A percentile compares a stretch with the other conserved stretches of the same genome.
These are phyloP conservation scores for Prinia subflava DNA, from an alignment of 2,113 vertebrate species.

Conservation along the genomic window DNA sequence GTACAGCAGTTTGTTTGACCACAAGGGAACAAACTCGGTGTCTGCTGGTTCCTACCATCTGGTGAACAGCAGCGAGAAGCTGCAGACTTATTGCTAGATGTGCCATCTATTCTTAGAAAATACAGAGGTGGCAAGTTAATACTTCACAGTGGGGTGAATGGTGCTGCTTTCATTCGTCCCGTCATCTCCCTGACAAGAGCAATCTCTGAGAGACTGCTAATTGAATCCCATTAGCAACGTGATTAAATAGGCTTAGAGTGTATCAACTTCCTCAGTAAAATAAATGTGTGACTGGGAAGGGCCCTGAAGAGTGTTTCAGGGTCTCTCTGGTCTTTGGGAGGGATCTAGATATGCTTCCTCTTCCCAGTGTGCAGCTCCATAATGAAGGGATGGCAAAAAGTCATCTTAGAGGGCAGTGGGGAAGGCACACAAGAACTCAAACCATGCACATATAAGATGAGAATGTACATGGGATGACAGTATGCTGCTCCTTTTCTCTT, in stretches of 20 bases:
- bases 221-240: neutral
- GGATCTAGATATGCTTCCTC: neutral
- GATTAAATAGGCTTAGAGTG: neutral
- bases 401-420: neutral
- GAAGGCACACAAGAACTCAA: neutral
- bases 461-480: neutral
- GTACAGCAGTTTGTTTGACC: neutral
- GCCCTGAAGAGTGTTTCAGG: neutral
- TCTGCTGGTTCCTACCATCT: slow-evolving; percentile 16
- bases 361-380: neutral
- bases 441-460: neutral
- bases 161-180: neutral
- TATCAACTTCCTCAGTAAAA: neutral
- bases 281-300: neutral
- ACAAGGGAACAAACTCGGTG: neutral
- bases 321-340: neutral
- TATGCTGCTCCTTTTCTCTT: neutral
- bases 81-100: neutral
- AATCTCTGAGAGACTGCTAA: neutral
- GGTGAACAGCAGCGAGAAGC: neutral
- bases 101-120: slow-evolving; percentile 20
- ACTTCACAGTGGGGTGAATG: neutral
- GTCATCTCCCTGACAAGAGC: neutral
- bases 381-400: neutral
- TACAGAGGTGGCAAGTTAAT: neutral